These are phyloP conservation scores for Aratinga solstitialis DNA, from an alignment of 2,797 vertebrate species.

Conservation along the genomic window DNA sequence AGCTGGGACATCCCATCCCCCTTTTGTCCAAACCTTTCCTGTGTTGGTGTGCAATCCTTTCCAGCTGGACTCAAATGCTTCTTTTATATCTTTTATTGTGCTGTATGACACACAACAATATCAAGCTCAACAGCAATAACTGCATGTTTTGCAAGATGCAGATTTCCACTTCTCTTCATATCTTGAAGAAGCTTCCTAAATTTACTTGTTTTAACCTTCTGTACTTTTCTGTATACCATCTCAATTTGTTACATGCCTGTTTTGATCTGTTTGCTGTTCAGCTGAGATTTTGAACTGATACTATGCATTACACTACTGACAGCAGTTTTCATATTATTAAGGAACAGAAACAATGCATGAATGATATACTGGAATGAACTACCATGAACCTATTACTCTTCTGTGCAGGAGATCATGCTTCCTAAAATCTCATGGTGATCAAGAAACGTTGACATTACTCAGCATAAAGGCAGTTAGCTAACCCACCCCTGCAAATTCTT, in stretches of 20 bases:
- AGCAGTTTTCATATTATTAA: not conserved
- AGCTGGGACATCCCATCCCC: not conserved
- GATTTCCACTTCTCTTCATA: not conserved
- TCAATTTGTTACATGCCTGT: not conserved
- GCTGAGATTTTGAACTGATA: not conserved
- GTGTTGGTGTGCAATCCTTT: not conserved
- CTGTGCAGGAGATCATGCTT: not conserved
- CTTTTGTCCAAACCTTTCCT: not conserved
- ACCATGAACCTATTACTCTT: not conserved
- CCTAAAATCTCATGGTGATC: not conserved
- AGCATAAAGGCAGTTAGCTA: not conserved
- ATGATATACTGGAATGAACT: not conserved
- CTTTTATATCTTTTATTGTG: not conserved
- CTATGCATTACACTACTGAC: not conserved
- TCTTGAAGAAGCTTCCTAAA: not conserved
- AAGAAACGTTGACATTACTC: not conserved
- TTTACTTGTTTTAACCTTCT: not conserved
- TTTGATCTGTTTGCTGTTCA: not conserved
- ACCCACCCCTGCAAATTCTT: not conserved
- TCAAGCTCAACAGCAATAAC: not conserved
- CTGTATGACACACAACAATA: not conserved
- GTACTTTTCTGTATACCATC: not conserved
- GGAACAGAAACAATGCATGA: not conserved
- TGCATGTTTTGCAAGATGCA: not conserved
- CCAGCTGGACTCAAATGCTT: not conserved